Percentiles rank a stretch among this genome's conserved stretches.
These are phyloP conservation scores for Pseudomyrmex sp. DNA, from an alignment of 1,140 invertebrate genomes.

Conservation along the genomic window DNA sequence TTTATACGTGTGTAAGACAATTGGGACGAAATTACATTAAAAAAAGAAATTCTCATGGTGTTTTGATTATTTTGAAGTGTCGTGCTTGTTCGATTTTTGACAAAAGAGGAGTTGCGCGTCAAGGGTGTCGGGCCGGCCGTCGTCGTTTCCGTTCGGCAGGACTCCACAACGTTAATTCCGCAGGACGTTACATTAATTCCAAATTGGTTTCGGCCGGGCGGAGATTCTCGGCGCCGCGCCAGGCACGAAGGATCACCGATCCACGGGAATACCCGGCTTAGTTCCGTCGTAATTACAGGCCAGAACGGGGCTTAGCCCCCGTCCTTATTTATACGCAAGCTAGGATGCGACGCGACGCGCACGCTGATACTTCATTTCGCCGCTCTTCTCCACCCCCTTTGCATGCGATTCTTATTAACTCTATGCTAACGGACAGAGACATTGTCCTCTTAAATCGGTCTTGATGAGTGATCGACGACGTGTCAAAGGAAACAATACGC, in stretches of 20 bases:
- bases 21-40: background rate
- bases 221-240: constrained; percentile 66
- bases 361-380: constrained; percentile 54
- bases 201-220: constrained; percentile 83
- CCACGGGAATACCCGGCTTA: constrained; percentile 83
- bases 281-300: constrained; percentile 84
- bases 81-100: constrained; percentile 13
- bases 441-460: constrained; percentile 49
- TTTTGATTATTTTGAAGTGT: background rate
- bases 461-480: constrained; percentile 1
- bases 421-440: constrained; percentile 56
- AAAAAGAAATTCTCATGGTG: background rate
- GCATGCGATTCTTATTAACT: constrained; percentile 62
- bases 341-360: constrained; percentile 66
- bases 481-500: no score
- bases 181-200: constrained; percentile 84
- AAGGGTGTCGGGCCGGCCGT: constrained; percentile 21
- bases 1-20: background rate
- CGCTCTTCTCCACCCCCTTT: constrained; percentile 21
- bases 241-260: constrained; percentile 83
- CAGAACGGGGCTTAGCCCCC: constrained; percentile 82
- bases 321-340: constrained; percentile 83
- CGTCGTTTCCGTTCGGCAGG: constrained; percentile 59
- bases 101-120: background rate
- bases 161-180: constrained; percentile 77